Conservation (phyloP, 2,797 vertebrate genomes). For the Diplodus sargus region DNA sequence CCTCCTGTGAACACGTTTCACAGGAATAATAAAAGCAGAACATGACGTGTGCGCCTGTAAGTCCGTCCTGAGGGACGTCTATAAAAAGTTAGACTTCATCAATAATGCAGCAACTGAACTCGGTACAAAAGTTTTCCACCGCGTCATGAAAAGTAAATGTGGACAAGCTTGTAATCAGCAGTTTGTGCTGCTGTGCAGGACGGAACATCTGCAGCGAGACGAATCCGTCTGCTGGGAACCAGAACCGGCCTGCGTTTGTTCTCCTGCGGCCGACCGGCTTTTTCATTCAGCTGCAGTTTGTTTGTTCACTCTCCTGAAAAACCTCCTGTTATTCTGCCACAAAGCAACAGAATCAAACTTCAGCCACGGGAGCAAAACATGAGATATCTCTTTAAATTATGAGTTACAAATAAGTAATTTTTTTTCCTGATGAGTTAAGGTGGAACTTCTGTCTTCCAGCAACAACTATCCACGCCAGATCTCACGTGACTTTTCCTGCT, state of each 20-base stretch:
- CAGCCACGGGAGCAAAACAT: neutral
- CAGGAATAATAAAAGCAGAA: neutral
- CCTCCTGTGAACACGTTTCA: neutral
- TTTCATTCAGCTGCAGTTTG: neutral
- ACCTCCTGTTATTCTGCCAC: neutral
- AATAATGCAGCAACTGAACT: conserved; percentile 27
- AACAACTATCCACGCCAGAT: too few relatives aligned
- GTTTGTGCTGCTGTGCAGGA: conserved; percentile 17
- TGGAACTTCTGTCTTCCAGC: too few relatives aligned
- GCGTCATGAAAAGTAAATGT: conserved; percentile 16
- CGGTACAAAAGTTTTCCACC: neutral
- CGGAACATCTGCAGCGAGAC: conserved; percentile 44
- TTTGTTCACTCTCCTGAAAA: neutral
- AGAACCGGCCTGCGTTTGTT: neutral
- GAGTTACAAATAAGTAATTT: too few relatives aligned
- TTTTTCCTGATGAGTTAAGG: too few relatives aligned
- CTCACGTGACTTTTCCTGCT: too few relatives aligned
- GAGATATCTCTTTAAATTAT: neutral
- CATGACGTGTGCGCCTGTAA: neutral
- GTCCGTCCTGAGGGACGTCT: neutral
- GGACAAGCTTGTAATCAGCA: conserved; percentile 1
- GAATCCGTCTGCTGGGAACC: conserved; percentile 5
- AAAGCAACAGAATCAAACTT: neutral
- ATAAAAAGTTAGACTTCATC: neutral
- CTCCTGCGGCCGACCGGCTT: neutral